Base-by-base conservation (phyloP, 2,113 vertebrate species). In the Labeo rohita region DNA sequence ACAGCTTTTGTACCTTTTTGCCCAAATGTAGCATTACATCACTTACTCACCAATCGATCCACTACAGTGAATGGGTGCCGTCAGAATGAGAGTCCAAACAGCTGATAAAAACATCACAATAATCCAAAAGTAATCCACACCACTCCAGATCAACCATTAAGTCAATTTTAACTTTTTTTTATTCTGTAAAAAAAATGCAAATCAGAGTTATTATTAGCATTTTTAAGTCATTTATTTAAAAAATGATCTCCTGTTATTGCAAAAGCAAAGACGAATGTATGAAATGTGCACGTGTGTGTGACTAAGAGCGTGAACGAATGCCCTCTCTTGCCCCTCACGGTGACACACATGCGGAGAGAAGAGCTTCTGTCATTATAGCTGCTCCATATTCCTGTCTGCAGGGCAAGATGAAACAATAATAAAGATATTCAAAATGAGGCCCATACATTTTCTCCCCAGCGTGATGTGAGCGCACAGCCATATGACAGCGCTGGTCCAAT, bases 331-430 rank as follows among this genome's bases (percentile, higher is more conserved):
- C 39, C 66, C 61, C 66, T 49, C 66, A 45, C 90, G 65, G 89
- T 56, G 90, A 3, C 84, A 80, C 65, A 80, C 61, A 93, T 77
- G 89, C 93, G 92, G 93, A 8, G 92, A 75, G 90, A 92, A 92
- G 88, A 86, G 89, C 88, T 91, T 92, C 90, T 86, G 90, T 93
- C 92, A 94, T 94, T 93, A 93, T 89, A 88, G 89, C 28, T 89
- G 90, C 88, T 89, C 90, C 88, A 47, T 89, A 80, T 85, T 83
- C 76, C 90, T 90, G 92, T 93, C 92, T 92, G 91, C 89, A 50
- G 91, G 88, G 88, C 85, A 85, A 91, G 91, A 94, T 91, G 90
- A 93, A 92, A 92, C 92, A 93, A 92, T 89, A 84, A 89, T 74
- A 89, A 80, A 90, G 86, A 89, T 83, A 89, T 87, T 89, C 84